Conservation (phyloP, 2,888 invertebrate genomes). For the Nephrotoma guestfalica region DNA sequence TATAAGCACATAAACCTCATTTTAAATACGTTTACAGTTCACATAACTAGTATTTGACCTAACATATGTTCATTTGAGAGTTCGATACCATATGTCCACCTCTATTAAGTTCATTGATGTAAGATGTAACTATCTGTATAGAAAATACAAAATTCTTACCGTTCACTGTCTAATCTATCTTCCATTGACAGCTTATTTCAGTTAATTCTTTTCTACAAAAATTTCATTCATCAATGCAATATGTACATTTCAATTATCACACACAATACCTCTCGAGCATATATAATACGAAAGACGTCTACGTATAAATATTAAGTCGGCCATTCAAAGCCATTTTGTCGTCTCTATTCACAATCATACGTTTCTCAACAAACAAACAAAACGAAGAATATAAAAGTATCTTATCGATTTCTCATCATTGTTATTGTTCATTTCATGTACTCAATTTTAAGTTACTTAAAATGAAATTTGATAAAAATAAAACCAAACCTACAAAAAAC, state of each 20-base stretch:
- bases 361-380: neutral
- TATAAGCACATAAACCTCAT: neutral
- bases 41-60: neutral
- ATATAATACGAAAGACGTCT: neutral
- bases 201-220: neutral
- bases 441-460: neutral
- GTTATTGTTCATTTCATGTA: neutral
- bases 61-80: neutral
- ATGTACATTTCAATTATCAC: neutral
- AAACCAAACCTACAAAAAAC: neutral
- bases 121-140: neutral
- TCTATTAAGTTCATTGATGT: neutral
- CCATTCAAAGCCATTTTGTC: neutral
- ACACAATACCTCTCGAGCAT: neutral
- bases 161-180: neutral
- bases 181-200: neutral
- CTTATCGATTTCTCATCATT: neutral
- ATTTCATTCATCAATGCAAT: neutral
- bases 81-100: neutral
- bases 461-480: neutral
- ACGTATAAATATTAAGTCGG: neutral
- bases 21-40: neutral
- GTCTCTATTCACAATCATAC: neutral
- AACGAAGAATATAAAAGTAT: neutral
- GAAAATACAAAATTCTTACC: neutral